Conservation (phyloP, 2,888 invertebrate genomes). For the Agrotis segetum region DNA sequence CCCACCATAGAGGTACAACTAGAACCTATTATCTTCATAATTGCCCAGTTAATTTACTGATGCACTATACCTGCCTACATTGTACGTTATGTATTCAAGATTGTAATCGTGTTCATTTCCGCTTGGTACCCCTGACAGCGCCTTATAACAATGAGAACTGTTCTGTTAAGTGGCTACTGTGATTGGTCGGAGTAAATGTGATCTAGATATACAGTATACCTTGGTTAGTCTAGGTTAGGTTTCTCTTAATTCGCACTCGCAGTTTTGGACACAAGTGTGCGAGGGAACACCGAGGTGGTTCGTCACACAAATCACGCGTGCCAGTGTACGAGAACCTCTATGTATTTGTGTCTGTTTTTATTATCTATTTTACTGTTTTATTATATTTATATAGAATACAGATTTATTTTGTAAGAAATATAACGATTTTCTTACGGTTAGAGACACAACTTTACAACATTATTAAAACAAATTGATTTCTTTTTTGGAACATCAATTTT, state of each 20-base stretch:
- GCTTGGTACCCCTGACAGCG: conserved; percentile 1
- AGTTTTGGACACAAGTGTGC: too few relatives aligned
- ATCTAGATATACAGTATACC: background rate
- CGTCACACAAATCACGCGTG: too few relatives aligned
- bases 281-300: too few relatives aligned
- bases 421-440: background rate
- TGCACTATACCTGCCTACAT: background rate
- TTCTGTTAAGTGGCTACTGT: background rate
- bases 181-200: background rate
- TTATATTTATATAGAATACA: too few relatives aligned
- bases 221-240: too few relatives aligned
- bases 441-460: background rate
- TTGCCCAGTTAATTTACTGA: conserved; percentile 38
- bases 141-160: conserved; percentile 28
- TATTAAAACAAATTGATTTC: background rate
- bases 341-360: too few relatives aligned
- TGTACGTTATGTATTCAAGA: conserved; percentile 33
- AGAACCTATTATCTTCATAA: conserved; percentile 19
- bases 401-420: background rate
- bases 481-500: too few relatives aligned
- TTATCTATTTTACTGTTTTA: too few relatives aligned
- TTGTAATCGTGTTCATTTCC: conserved; percentile 52
- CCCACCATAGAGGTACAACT: background rate
- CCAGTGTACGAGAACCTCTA: too few relatives aligned
- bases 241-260: too few relatives aligned